Evolutionary conservation across 2,888 invertebrate genomes (phyloP).

Genomic region (Micoletzkya japonica): DNA sequence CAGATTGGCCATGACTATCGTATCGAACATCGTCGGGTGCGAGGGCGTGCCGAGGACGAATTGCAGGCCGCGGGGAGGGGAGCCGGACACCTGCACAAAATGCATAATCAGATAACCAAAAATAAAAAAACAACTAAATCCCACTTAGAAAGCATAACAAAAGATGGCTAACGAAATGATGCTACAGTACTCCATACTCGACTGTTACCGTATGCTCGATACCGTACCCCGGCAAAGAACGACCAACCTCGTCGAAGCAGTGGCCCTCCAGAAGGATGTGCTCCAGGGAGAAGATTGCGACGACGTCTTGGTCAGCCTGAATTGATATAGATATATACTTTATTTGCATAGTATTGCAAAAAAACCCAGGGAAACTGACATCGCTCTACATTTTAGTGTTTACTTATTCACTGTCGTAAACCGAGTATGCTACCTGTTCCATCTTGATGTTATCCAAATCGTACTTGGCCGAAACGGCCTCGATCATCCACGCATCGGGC

Average conservation of each 20-base stretch:
- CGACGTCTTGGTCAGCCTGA: constrained; percentile 66
- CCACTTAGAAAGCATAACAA: no score
- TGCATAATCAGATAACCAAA: background rate
- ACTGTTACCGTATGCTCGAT: background rate
- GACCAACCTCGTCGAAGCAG: constrained; percentile 82
- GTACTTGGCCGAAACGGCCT: constrained; percentile 74
- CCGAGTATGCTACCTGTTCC: constrained; percentile 74
- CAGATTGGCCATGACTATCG: constrained; percentile 99
- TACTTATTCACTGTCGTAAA: background rate
- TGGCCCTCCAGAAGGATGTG: constrained; percentile 90
- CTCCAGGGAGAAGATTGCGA: constrained; percentile 91
- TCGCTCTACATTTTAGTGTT: no score
- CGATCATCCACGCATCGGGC: constrained; percentile 80
- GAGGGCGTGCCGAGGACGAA: constrained; percentile 82
- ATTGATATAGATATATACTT: background rate
- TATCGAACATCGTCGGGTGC: constrained; percentile 77
- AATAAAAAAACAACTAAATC: background rate
- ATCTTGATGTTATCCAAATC: constrained; percentile 91
- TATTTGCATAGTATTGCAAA: no score
- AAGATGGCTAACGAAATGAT: no score
- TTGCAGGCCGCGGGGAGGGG: constrained; percentile 95
- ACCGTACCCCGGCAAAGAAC: background rate
- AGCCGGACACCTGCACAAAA: constrained; percentile 70
- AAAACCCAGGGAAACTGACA: no score
- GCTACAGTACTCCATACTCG: no score